A percentile compares a stretch with the other conserved stretches of the same genome.
These are phyloP conservation scores for Lerista edwardsae DNA, from an alignment of 2,797 vertebrate species.

Conservation along the genomic window DNA sequence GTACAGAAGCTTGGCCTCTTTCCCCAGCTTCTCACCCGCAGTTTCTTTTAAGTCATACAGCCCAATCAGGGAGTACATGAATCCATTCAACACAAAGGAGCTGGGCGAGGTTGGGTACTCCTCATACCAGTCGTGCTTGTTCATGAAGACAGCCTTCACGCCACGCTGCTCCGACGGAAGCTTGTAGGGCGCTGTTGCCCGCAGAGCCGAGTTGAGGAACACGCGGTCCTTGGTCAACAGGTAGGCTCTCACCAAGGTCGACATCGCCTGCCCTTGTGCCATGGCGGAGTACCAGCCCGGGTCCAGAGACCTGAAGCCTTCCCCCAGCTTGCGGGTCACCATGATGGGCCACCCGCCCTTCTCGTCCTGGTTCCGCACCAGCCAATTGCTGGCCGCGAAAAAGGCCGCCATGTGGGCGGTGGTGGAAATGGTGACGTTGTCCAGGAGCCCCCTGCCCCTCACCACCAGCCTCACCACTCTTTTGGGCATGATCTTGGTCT, in stretches of 20 bases:
- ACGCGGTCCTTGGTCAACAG: constrained; percentile 89
- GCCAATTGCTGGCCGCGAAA: constrained; percentile 93
- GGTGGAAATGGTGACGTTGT: constrained; percentile 93
- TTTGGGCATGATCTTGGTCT: constrained; percentile 94
- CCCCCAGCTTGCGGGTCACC: constrained; percentile 95
- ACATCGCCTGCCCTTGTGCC: constrained; percentile 98
- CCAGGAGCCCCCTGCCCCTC: constrained; percentile 87
- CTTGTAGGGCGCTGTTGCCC: constrained; percentile 90
- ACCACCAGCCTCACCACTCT: constrained; percentile 86
- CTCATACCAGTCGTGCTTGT: constrained; percentile 96
- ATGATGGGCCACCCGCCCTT: constrained; percentile 96
- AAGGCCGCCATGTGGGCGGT: constrained; percentile 96
- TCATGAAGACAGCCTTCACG: constrained; percentile 95
- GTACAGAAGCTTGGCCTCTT: constrained; percentile 87
- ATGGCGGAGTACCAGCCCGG: constrained; percentile 99
- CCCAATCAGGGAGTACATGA: constrained; percentile 96
- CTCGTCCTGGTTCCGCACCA: constrained; percentile 96
- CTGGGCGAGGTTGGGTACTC: constrained; percentile 97
- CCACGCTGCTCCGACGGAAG: constrained; percentile 90
- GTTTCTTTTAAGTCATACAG: constrained; percentile 94
- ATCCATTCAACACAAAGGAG: constrained; percentile 97
- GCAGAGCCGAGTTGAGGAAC: constrained; percentile 89
- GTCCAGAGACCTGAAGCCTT: constrained; percentile 92
- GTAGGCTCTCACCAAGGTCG: constrained; percentile 93
- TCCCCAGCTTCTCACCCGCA: constrained; percentile 86